Evolutionary conservation across 2,888 invertebrate genomes (phyloP).

Genomic region (Cantharis rufa): DNA sequence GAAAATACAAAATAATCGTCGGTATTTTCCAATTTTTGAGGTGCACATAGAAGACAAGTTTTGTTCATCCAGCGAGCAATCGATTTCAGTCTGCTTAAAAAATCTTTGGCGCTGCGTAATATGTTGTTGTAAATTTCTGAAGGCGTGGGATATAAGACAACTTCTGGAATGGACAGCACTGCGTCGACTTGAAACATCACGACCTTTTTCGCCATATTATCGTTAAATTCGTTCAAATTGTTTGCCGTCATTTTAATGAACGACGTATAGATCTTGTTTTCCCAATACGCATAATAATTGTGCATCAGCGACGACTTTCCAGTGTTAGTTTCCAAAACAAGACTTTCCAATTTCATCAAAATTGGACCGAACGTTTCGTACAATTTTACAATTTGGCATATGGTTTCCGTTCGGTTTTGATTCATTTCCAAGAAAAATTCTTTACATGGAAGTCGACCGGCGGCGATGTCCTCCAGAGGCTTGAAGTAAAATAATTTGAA

Average conservation of each 20-base stretch:
- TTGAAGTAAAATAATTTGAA: slow-evolving; percentile 63
- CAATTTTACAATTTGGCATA: slow-evolving; percentile 69
- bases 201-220: slow-evolving; percentile 58
- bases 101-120: slow-evolving; percentile 74
- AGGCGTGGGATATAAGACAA: slow-evolving; percentile 74
- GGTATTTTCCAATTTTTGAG: slow-evolving; percentile 63
- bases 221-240: slow-evolving; percentile 73
- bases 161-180: slow-evolving; percentile 73
- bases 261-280: slow-evolving; percentile 73
- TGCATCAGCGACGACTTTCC: slow-evolving; percentile 75
- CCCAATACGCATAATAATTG: slow-evolving; percentile 81
- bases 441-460: slow-evolving; percentile 50
- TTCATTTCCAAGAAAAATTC: slow-evolving; percentile 76
- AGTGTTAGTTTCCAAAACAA: slow-evolving; percentile 78
- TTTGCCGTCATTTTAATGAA: slow-evolving; percentile 68
- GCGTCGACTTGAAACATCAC: slow-evolving; percentile 81
- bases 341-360: slow-evolving; percentile 81
- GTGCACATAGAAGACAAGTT: slow-evolving; percentile 75
- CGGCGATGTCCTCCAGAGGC: slow-evolving; percentile 36
- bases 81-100: slow-evolving; percentile 72
- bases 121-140: slow-evolving; percentile 79
- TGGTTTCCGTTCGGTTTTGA: slow-evolving; percentile 68
- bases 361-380: slow-evolving; percentile 82
- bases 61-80: slow-evolving; percentile 87
- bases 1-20: slow-evolving; percentile 70